Base-by-base conservation (phyloP, 2,797 vertebrate genomes). In the Micropoecilia bifurca region DNA sequence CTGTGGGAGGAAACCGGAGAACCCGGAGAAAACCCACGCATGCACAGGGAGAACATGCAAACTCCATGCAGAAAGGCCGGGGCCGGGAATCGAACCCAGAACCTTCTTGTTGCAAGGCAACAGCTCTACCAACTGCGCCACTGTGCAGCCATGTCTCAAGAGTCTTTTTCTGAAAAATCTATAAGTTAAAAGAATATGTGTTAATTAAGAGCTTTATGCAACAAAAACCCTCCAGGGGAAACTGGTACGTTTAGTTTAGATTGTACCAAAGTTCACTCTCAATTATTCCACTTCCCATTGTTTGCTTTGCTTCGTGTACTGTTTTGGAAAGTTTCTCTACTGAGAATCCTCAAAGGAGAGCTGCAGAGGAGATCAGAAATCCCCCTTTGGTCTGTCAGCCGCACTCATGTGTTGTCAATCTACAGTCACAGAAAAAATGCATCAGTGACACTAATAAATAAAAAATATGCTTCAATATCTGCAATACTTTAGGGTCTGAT, bases 251-350 rank as follows among this genome's bases (percentile, higher is more conserved):
- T 41, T 46, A 28, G 0, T 55, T 36, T 16, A 55, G 47, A 76
- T 75, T 28, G 53, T 68, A 73, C 82, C 33, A 50, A 79, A 74
- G 59, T 45, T 47, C 6, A 0, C 76, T 86, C 71, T 83, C 47
- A 59, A 33, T 80, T 81, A 53, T 86, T 75, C 81, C 77, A 75
- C 75, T 85, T 78, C 72, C 72, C 85, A 78, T 76, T 85, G 85
- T 92, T 89, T 90, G 89, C 82, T 91, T 86, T 90, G 80, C 72
- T 89, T 85, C 72, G 78, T 53, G 71, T 41, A 47, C 76, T 90
- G 89, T 90, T 91, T 89, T 85, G 84, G 92, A 90, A 90, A 83
- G 45, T 84, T 87, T 88, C 80, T 85, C 76, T 13, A 61, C 75
- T 61, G 45, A 76, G 72, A 55, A 55, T 79, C 75, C 82, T 77